These are phyloP conservation scores for Periophthalmus magnuspinnatus DNA, from an alignment of 2,797 vertebrate species.

Conservation along the genomic window DNA sequence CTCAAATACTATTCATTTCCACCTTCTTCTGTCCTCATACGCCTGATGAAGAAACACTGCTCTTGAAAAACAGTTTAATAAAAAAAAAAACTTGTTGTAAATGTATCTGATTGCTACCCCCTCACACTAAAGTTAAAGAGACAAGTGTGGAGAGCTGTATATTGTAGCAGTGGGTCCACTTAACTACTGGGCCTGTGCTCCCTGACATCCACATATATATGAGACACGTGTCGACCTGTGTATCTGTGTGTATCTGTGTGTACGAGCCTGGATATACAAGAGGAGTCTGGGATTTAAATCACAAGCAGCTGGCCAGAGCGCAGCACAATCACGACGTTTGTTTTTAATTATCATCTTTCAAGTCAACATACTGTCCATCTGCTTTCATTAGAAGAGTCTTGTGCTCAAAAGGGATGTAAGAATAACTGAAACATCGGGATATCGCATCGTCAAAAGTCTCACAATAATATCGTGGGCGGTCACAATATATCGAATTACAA, in stretches of 20 bases:
- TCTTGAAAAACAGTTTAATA: neutral
- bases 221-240: conserved; percentile 14
- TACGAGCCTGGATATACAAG: neutral
- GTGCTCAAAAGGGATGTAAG: neutral
- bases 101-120: neutral
- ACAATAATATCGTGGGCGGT: too few relatives aligned
- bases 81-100: neutral
- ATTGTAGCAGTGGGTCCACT: conserved; percentile 19
- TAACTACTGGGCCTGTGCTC: conserved; percentile 19
- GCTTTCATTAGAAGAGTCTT: neutral
- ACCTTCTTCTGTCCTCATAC: too few relatives aligned
- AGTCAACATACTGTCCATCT: neutral
- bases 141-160: conserved; percentile 24
- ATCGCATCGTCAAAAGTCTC: too few relatives aligned
- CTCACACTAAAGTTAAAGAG: neutral
- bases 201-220: conserved; percentile 18
- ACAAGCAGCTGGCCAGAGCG: conserved; percentile 35
- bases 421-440: too few relatives aligned
- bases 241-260: neutral
- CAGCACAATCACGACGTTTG: conserved; percentile 40
- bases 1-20: too few relatives aligned
- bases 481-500: too few relatives aligned
- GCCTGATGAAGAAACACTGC: neutral
- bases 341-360: conserved; percentile 37
- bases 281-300: conserved; percentile 36